Evolutionary conservation across 1,140 invertebrate species (phyloP).

Genomic region (Ostrea edulis): DNA sequence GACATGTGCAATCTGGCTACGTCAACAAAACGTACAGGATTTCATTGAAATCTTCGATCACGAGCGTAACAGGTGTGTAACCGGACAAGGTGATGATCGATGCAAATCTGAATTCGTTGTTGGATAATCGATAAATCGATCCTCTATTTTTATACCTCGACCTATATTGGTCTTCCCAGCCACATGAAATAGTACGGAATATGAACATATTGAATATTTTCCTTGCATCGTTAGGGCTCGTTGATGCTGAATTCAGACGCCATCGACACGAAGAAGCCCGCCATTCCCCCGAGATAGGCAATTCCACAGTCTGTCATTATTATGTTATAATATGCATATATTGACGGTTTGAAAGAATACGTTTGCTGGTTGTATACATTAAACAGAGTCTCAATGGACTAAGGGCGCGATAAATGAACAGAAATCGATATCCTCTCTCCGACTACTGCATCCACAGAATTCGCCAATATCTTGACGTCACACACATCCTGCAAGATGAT

Average conservation of each 20-base stretch:
- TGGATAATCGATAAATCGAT: slow-evolving; percentile 28
- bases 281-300: slow-evolving; percentile 4
- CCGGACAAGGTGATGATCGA: neutral
- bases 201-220: slow-evolving; percentile 28
- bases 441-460: slow-evolving; percentile 3
- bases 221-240: slow-evolving; percentile 29
- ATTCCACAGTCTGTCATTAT: slow-evolving; percentile 15
- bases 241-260: slow-evolving; percentile 31
- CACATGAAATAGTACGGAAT: neutral
- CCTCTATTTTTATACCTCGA: slow-evolving; percentile 6
- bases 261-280: neutral
- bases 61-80: slow-evolving; percentile 17
- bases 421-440: slow-evolving; percentile 34
- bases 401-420: slow-evolving; percentile 38
- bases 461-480: slow-evolving; percentile 36
- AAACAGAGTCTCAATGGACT: slow-evolving; percentile 43
- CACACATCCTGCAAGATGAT: slow-evolving; percentile 19
- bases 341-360: slow-evolving; percentile 38
- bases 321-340: slow-evolving; percentile 40
- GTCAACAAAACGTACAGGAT: neutral
- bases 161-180: slow-evolving; percentile 4
- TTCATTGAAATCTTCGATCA: neutral
- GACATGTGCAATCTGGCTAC: no score
- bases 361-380: slow-evolving; percentile 30
- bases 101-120: slow-evolving; percentile 13